Evolutionary conservation across 2,113 vertebrate species (phyloP).

Genomic region (Narcine bancroftii): DNA sequence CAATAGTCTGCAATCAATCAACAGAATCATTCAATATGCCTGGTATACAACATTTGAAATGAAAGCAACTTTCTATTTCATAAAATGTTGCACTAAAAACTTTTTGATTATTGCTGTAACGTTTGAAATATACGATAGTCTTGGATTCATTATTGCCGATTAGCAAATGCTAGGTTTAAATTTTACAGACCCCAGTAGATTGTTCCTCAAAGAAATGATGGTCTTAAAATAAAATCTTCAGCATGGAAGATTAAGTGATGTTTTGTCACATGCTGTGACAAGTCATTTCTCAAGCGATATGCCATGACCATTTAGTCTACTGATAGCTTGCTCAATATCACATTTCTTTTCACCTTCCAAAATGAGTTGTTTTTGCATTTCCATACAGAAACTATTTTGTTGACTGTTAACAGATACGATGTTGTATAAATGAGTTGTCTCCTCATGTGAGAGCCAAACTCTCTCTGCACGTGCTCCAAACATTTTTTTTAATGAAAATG

Average conservation of each 20-base stretch:
- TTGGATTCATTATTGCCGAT: neutral
- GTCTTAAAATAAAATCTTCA: neutral
- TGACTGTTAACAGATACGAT: slow-evolving; percentile 2
- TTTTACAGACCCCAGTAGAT: neutral
- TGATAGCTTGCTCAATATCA: neutral
- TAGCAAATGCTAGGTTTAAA: neutral
- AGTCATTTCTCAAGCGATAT: neutral
- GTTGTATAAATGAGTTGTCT: slow-evolving; percentile 6
- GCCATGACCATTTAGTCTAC: neutral
- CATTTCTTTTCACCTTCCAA: slow-evolving; percentile 21
- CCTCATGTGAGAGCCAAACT: neutral
- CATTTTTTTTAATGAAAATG: slow-evolving; percentile 44
- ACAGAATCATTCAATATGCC: neutral
- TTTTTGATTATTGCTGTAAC: neutral
- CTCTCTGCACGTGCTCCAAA: slow-evolving; percentile 43
- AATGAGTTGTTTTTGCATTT: slow-evolving; percentile 10
- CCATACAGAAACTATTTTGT: slow-evolving; percentile 22
- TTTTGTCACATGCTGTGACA: neutral
- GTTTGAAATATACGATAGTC: neutral
- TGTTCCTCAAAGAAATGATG: neutral
- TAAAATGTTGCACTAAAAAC: neutral
- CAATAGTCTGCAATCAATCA: neutral
- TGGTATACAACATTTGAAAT: neutral
- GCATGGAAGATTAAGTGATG: neutral
- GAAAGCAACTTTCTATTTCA: neutral